Evolutionary conservation across 2,888 invertebrate genomes (phyloP).

Genomic region (Acholoe squamosa): DNA sequence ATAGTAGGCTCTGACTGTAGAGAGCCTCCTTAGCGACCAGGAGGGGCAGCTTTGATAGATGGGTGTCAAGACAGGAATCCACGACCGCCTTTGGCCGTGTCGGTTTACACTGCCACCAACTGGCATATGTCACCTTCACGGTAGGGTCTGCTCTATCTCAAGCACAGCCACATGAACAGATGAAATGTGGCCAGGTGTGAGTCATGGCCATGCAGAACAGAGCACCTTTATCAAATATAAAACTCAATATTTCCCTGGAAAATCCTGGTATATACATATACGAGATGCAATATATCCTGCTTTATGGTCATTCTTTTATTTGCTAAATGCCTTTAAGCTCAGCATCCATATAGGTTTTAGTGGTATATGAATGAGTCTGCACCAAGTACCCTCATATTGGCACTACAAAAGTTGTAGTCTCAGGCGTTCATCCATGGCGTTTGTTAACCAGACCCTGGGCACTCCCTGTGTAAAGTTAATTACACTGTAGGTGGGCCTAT

Average conservation of each 20-base stretch:
- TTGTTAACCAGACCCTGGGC: background rate
- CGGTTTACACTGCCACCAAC: conserved; percentile 40
- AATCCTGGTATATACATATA: background rate
- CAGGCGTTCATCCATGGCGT: background rate
- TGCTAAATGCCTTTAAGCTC: background rate
- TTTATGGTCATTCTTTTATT: background rate
- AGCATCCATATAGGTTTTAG: background rate
- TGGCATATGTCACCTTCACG: conserved; percentile 35
- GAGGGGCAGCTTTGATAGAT: background rate
- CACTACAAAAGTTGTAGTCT: background rate
- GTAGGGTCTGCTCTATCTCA: background rate
- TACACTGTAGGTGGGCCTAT: conserved; percentile 11
- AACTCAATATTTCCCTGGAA: background rate
- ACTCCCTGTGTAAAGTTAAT: conserved; percentile 22
- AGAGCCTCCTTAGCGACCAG: background rate
- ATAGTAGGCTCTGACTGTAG: background rate
- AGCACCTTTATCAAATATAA: background rate
- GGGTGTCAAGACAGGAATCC: conserved; percentile 17
- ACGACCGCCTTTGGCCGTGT: conserved; percentile 30
- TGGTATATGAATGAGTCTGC: background rate
- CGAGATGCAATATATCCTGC: too few species aligned
- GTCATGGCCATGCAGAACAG: background rate
- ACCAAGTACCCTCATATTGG: conserved; percentile 16
- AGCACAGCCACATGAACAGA: conserved; percentile 12
- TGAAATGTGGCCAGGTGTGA: conserved; percentile 34